A percentile compares a stretch with the other conserved stretches of the same genome.
Evolutionary conservation across 1,140 invertebrate species (phyloP).

Genomic region (Rhizoglyphus robini): DNA sequence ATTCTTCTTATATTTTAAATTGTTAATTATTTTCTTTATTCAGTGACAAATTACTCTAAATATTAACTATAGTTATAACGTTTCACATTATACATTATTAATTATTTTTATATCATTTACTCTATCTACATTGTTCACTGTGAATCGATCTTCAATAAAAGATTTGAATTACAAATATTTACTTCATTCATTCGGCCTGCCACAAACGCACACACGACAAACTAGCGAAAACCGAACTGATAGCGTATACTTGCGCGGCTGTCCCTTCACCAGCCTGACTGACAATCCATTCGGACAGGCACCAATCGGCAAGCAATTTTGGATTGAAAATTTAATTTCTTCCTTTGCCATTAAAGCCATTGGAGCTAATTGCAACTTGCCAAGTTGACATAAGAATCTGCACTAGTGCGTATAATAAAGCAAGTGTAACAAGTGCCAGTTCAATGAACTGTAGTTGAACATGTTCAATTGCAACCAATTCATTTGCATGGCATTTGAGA

Average conservation of each 20-base stretch:
- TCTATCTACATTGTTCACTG: background rate
- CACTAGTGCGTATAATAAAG: background rate
- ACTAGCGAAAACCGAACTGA: background rate
- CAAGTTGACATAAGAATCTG: conserved; percentile 13
- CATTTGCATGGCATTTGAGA: no score
- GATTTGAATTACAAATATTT: background rate
- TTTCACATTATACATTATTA: no score
- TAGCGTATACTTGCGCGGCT: background rate
- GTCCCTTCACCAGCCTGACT: background rate
- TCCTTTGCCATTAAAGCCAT: background rate
- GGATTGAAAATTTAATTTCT: background rate
- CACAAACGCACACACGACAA: background rate
- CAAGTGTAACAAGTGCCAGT: no score
- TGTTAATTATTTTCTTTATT: no score
- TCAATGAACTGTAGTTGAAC: no score
- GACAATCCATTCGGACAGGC: background rate
- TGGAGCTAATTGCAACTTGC: conserved; percentile 6
- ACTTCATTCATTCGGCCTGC: background rate
- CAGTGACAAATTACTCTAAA: no score
- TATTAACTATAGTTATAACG: no score
- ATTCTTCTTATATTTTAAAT: no score
- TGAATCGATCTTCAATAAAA: conserved; percentile 9
- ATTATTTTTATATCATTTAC: no score
- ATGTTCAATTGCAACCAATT: no score
- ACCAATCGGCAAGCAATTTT: background rate